phyloP scores from a whole-genome alignment of 2,888 invertebrate genomes.

The Acleris holmiana region DNA sequence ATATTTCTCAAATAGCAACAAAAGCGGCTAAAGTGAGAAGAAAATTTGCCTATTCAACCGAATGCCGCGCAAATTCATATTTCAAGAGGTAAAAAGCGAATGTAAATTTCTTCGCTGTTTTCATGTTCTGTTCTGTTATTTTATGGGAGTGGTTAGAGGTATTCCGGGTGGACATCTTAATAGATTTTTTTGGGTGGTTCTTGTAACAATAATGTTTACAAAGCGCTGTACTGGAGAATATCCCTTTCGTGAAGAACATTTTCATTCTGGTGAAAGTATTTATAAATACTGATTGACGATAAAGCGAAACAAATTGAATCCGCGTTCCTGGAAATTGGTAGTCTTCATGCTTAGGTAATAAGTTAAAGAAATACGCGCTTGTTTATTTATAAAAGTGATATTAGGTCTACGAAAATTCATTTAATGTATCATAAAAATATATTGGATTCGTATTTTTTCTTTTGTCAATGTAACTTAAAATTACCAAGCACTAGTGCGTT shows the following conservation, averaged over 20 bases:
- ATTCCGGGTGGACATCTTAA: slow-evolving; percentile 30
- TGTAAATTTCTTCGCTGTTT: slow-evolving; percentile 29
- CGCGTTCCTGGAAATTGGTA: too few species aligned
- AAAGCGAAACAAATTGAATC: too few species aligned
- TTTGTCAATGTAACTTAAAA: too few species aligned
- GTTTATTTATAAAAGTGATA: too few species aligned
- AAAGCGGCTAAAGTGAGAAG: slow-evolving; percentile 42
- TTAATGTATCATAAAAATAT: too few species aligned
- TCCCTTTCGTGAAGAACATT: not conserved
- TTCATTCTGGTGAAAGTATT: not conserved
- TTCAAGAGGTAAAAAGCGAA: slow-evolving; percentile 38
- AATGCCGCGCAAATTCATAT: slow-evolving; percentile 44
- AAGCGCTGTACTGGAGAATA: not conserved
- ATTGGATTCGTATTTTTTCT: too few species aligned
- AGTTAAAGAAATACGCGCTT: too few species aligned
- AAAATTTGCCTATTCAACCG: slow-evolving; percentile 45
- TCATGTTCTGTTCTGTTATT: slow-evolving; percentile 35
- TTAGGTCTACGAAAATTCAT: too few species aligned
- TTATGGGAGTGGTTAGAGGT: slow-evolving; percentile 26
- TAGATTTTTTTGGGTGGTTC: slow-evolving; percentile 12
- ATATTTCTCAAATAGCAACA: slow-evolving; percentile 42
- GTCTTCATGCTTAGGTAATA: too few species aligned
- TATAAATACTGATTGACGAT: not conserved
- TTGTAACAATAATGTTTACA: slow-evolving; percentile 10
- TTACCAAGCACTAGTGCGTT: too few species aligned